Evolutionary conservation across 2,888 invertebrate species (phyloP).

Genomic region (Lasioglossum villosulum): DNA sequence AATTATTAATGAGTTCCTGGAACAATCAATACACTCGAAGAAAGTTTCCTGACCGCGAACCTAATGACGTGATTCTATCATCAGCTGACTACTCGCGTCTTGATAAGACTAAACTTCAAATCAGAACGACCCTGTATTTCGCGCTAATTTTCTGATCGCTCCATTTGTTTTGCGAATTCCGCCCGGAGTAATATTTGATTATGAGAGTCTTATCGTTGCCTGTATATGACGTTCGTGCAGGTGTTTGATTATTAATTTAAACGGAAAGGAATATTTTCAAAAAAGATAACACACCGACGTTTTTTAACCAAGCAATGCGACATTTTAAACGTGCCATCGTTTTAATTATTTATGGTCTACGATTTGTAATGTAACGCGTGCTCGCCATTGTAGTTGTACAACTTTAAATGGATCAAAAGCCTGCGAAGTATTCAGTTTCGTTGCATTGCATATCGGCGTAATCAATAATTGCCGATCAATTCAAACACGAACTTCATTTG

Average conservation of each 20-base stretch:
- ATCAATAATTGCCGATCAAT: constrained; percentile 49
- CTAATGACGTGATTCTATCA: constrained; percentile 38
- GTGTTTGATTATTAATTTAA: background rate
- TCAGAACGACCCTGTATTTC: constrained; percentile 30
- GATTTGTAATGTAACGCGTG: background rate
- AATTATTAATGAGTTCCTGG: background rate
- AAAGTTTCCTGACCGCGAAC: constrained; percentile 16
- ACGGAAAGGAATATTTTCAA: background rate
- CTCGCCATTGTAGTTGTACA: background rate
- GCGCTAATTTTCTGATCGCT: constrained; percentile 10
- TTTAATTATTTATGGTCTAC: background rate
- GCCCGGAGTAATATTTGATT: background rate
- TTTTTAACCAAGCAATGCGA: background rate
- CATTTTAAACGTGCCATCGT: background rate
- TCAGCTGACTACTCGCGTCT: constrained; percentile 34
- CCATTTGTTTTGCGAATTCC: constrained; percentile 11
- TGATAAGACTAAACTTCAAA: constrained; percentile 36
- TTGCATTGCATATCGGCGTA: constrained; percentile 39
- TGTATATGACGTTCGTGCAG: background rate
- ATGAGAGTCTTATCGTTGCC: background rate
- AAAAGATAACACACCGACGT: background rate
- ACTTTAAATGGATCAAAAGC: constrained; percentile 31
- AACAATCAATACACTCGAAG: constrained; percentile 15
- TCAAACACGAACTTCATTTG: constrained; percentile 23
- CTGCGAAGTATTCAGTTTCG: constrained; percentile 14